phyloP scores from a whole-genome alignment of 2,888 invertebrate species.

The Mesodorylaimus sp. region DNA sequence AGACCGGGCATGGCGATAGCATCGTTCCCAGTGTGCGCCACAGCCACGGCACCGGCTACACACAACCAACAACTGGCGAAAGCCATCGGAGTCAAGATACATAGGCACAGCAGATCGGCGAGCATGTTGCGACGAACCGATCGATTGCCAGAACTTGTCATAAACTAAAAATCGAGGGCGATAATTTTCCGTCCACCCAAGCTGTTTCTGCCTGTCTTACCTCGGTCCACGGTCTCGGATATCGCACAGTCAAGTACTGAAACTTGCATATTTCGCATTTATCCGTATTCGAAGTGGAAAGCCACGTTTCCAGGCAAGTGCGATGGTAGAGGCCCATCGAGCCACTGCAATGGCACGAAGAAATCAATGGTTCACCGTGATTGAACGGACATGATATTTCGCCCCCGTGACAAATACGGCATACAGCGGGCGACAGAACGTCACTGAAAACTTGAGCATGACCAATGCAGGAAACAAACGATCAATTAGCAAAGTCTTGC shows the following conservation, averaged over 20 bases:
- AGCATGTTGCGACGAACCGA: constrained; percentile 35
- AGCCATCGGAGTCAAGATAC: constrained; percentile 43
- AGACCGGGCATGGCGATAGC: constrained; percentile 20
- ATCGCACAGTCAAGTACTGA: constrained; percentile 44
- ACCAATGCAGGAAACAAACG: too few relatives aligned
- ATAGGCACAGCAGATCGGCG: constrained; percentile 41
- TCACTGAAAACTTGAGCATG: constrained; percentile 11
- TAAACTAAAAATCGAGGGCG: constrained; percentile 37
- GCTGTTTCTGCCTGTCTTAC: too few relatives aligned
- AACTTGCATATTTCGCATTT: constrained; percentile 55
- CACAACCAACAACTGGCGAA: constrained; percentile 38
- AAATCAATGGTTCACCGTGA: constrained; percentile 36
- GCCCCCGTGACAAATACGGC: constrained; percentile 41
- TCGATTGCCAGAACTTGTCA: constrained; percentile 35
- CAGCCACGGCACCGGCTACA: constrained; percentile 32
- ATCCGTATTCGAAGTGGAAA: constrained; percentile 48
- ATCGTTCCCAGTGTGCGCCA: constrained; percentile 11
- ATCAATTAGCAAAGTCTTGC: too few relatives aligned
- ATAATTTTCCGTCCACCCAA: too few relatives aligned
- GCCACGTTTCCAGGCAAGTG: constrained; percentile 54
- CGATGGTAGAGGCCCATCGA: constrained; percentile 54
- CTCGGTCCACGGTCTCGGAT: constrained; percentile 34
- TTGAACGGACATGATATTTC: constrained; percentile 23
- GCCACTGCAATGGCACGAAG: constrained; percentile 45
- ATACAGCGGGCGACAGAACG: constrained; percentile 22